Base-by-base conservation (phyloP, 2,113 vertebrate genomes). In the Heterotilapia buettikoferi region DNA sequence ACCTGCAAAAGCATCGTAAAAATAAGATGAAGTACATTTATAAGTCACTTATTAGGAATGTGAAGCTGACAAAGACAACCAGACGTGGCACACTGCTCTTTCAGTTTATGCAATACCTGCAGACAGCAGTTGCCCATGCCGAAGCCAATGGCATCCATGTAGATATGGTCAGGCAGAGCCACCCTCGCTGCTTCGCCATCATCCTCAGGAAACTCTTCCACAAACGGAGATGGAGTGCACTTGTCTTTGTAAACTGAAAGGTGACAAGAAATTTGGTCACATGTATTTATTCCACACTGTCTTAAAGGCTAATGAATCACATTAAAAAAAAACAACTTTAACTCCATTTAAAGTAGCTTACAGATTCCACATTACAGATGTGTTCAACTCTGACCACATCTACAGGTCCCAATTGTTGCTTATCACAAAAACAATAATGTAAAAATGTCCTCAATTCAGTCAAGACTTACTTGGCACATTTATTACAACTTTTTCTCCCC, bases 111-210 rank as follows among this genome's bases (percentile, higher is more conserved):
- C 66, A 19, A 86, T 97, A 99, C 99, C 98, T 99, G 99, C 80
- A 99, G 98, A 63, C 99, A 99, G 87, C 98, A 99, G 93, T 99
- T 99, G 86, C 99, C 99, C 98, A 99, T 99, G 87, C 99, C 99
- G 66, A 99, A 99, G 10, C 99, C 99, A 98, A 99, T 99, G 90
- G 98, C 97, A 29, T 99, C 99, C 99, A 99, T 99, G 90, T 99
- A 99, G 92, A 99, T 98, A 31, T 98, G 98, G 88, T 99, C 97
- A 0, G 98, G 97, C 18, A 98, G 96, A 12, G 97, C 95, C 0
- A 97, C 98, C 80, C 94, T 96, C 6, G 96, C 95, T 1, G 97
- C 97, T 90, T 99, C 98, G 5, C 97, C 97, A 3, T 98, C 97
- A 18, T 99, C 98, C 84, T 97, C 97, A 7, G 97, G 97, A 95